Base-by-base conservation (phyloP, 2,888 invertebrate species). In the Nemoura dubitans region DNA sequence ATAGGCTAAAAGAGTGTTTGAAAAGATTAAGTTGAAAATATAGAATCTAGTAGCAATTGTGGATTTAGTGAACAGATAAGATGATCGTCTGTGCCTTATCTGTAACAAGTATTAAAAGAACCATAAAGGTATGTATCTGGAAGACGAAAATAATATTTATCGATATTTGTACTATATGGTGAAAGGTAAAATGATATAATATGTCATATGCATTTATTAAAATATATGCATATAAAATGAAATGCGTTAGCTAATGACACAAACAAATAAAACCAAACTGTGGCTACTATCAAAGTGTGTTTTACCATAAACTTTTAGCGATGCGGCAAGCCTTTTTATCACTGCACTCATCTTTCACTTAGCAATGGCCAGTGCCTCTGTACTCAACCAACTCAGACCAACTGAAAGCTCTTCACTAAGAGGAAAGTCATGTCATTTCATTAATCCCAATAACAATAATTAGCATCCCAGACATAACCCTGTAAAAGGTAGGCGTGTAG, bases 361-460 rank as follows among this genome's bases (percentile, higher is more conserved):
- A 59, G 59, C 59, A 59, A 59, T 59, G 59, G 2, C 59, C 59
- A 21, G 59, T 59, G 59, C 16, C 59, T 59, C 16, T 59, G 59
- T 59, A 59, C 59, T 59, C 59, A 59, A 2, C 21, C 36, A 10
- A 14, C 59, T 59, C 59, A 59, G 59, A 21, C 59, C 21, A 59
- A 21, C 59, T 59, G 59, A 59, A 59, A 59, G 59, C 59, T 59
- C 59, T 59, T 1, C 59, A 27, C 78, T 84, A 84, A 84, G 59
- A 84, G 84, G 84, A 84, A 84, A 84, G 43, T 28, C 84, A 84
- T 84, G 84, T 84, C 84, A 84, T 59, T 84, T 84, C 84, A 84
- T 84, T 84, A 84, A 59, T 26, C 59, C 84, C 84, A 84, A 84
- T 84, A 59, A 84, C 59, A 76, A 84, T 84, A 84, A 84, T 84